Percentiles rank a stretch among this genome's conserved stretches.
Evolutionary conservation across 2,888 invertebrate genomes (phyloP).

Genomic region (Drosophila anomalata): DNA sequence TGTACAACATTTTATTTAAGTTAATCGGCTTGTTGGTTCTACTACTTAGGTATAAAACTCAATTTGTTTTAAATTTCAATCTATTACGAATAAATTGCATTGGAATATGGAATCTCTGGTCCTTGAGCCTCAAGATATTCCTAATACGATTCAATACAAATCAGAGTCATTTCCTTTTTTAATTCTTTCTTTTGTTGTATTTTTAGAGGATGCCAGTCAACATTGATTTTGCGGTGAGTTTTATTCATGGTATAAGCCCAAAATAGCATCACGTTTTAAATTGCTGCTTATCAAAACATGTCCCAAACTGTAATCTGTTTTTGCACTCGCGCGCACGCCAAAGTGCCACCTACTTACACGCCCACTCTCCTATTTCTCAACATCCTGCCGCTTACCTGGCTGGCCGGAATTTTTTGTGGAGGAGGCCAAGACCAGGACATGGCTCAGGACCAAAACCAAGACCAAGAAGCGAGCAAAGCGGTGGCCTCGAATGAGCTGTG

Average conservation of each 20-base stretch:
- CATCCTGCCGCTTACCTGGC: constrained; percentile 23
- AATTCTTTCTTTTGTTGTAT: constrained; percentile 8
- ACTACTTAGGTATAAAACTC: background rate
- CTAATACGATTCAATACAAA: background rate
- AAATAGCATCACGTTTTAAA: constrained; percentile 81
- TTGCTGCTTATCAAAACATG: constrained; percentile 81
- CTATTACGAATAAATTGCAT: no score
- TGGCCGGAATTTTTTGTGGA: constrained; percentile 26
- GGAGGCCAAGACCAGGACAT: constrained; percentile 13
- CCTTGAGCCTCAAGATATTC: background rate
- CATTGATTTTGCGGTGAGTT: constrained; percentile 40
- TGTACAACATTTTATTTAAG: constrained; percentile 20
- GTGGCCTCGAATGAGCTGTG: constrained; percentile 60
- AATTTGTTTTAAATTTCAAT: background rate
- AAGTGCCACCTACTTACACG: constrained; percentile 19
- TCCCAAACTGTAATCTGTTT: constrained; percentile 78
- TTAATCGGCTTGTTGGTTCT: constrained; percentile 59
- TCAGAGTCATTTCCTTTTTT: background rate
- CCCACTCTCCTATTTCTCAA: background rate
- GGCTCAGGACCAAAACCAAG: constrained; percentile 50
- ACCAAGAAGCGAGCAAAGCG: constrained; percentile 55
- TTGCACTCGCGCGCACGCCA: constrained; percentile 66
- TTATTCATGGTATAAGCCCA: constrained; percentile 59
- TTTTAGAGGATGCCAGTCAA: constrained; percentile 3
- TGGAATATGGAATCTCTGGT: no score